phyloP scores from a whole-genome alignment of 2,888 invertebrate genomes.

The Thereva nobilitata region DNA sequence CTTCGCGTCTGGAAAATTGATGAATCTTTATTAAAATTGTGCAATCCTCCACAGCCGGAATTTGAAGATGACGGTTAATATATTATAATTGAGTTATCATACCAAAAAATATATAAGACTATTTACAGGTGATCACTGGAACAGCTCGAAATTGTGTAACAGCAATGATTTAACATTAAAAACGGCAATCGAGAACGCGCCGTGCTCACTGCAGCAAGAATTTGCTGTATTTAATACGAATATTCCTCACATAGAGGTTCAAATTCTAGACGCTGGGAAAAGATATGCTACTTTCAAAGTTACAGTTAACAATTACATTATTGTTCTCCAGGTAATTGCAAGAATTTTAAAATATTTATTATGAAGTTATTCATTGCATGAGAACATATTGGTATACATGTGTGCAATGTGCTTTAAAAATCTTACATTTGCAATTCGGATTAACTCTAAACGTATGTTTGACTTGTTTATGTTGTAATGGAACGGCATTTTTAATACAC shows the following conservation, averaged over 20 bases:
- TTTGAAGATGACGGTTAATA: slow-evolving; percentile 53
- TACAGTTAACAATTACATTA: slow-evolving; percentile 56
- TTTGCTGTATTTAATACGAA: slow-evolving; percentile 76
- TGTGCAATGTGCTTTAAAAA: not conserved
- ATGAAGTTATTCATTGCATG: not conserved
- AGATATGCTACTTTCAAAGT: slow-evolving; percentile 60
- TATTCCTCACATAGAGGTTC: slow-evolving; percentile 72
- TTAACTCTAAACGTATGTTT: no score
- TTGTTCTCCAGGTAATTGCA: slow-evolving; percentile 59
- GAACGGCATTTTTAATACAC: no score
- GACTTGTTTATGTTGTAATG: no score
- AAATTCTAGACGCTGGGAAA: slow-evolving; percentile 60
- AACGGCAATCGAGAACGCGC: slow-evolving; percentile 46
- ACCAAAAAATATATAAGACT: not conserved
- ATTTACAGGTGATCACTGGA: slow-evolving; percentile 3
- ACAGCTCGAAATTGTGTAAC: slow-evolving; percentile 10
- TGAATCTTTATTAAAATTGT: slow-evolving; percentile 79
- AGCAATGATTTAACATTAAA: slow-evolving; percentile 33
- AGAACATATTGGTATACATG: not conserved
- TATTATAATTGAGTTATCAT: not conserved
- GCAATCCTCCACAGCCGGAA: slow-evolving; percentile 60
- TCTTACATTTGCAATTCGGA: no score
- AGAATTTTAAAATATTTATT: not conserved
- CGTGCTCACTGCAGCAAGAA: slow-evolving; percentile 68
- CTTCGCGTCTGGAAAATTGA: slow-evolving; percentile 90